Evolutionary conservation across 2,797 vertebrate species (phyloP).

Genomic region (Lindbergichthys nudifrons): DNA sequence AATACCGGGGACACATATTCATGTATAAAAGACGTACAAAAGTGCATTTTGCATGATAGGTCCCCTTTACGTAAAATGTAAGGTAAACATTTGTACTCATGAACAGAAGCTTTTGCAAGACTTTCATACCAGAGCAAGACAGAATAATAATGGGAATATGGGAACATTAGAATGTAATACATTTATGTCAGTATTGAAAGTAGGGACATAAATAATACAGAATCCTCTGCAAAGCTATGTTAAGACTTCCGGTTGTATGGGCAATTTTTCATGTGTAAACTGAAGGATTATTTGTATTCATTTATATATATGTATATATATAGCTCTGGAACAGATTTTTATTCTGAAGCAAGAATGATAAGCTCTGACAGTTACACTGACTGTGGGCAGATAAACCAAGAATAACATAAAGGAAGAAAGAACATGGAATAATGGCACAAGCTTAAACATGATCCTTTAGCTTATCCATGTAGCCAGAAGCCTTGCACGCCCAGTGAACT

Average conservation of each 20-base stretch:
- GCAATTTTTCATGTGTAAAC: not conserved
- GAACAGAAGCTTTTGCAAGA: too few species aligned
- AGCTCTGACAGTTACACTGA: conserved; percentile 1
- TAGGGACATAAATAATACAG: not conserved
- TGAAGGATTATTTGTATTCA: not conserved
- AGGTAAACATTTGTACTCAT: too few species aligned
- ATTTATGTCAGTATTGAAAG: accelerated
- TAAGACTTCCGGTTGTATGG: not conserved
- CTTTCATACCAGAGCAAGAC: too few species aligned
- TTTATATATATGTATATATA: not conserved
- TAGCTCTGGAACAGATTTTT: not conserved
- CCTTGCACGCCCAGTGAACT: conserved; percentile 37
- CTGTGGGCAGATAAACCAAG: conserved; percentile 20
- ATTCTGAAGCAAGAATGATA: conserved; percentile 2
- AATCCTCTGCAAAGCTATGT: not conserved
- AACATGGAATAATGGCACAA: conserved; percentile 6
- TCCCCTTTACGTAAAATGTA: too few species aligned
- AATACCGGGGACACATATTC: too few species aligned
- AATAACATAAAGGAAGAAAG: conserved; percentile 27
- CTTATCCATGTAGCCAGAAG: conserved; percentile 36
- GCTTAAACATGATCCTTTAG: conserved; percentile 28
- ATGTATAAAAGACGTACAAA: too few species aligned
- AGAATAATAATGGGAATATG: too few species aligned
- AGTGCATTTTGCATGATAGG: too few species aligned
- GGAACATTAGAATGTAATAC: too few species aligned